Conservation (phyloP, 2,888 invertebrate genomes). For the Chrysolina americana region DNA sequence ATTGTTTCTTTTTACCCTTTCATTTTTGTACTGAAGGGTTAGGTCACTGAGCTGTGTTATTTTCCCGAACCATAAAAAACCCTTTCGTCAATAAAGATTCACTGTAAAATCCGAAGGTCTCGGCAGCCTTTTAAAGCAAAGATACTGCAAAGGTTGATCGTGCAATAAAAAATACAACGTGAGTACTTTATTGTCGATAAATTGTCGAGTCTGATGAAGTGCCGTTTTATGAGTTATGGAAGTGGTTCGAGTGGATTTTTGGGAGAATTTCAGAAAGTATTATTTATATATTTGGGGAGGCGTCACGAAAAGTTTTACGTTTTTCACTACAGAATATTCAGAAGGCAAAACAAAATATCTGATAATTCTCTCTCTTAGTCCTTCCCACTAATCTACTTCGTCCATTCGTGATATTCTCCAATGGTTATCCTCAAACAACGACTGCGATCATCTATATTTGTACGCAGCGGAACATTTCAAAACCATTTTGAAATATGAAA, state of each 20-base stretch:
- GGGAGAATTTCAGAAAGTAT: neutral
- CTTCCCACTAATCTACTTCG: no score
- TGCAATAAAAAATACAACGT: slow-evolving; percentile 49
- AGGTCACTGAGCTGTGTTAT: slow-evolving; percentile 54
- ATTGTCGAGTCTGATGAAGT: slow-evolving; percentile 40
- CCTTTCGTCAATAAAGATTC: slow-evolving; percentile 60
- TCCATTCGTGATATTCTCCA: no score
- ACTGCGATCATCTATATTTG: no score
- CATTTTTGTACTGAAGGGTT: slow-evolving; percentile 57
- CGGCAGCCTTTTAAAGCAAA: slow-evolving; percentile 29
- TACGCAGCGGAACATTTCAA: no score
- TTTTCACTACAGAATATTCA: no score
- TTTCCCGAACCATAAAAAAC: slow-evolving; percentile 58
- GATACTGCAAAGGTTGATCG: slow-evolving; percentile 45
- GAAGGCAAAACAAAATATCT: no score
- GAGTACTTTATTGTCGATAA: slow-evolving; percentile 33
- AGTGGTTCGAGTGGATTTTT: neutral
- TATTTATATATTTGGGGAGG: neutral
- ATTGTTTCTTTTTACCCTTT: slow-evolving; percentile 57
- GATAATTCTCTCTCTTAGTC: no score
- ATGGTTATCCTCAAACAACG: no score
- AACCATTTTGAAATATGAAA: no score
- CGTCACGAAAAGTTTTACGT: no score
- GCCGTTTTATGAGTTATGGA: slow-evolving; percentile 28
- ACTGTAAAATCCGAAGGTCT: slow-evolving; percentile 45